phyloP scores from a whole-genome alignment of 2,113 vertebrate species.

The Chloebia gouldiae region DNA sequence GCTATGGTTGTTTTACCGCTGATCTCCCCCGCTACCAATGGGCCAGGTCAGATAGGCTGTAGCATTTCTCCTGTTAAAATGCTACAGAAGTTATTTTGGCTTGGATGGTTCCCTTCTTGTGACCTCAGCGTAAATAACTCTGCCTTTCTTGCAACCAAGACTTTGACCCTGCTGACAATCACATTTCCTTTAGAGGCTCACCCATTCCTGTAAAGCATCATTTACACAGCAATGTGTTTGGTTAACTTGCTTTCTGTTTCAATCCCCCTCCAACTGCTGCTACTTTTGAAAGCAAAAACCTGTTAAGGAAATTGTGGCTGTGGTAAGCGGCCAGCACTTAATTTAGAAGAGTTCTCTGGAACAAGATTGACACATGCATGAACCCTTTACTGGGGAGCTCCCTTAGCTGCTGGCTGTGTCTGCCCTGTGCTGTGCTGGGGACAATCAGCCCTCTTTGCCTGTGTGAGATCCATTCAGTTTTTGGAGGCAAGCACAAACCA shows the following conservation, averaged over 20 bases:
- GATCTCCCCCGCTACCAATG: neutral
- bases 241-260: neutral
- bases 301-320: neutral
- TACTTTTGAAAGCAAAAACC: neutral
- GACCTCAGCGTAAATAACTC: neutral
- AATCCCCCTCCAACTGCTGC: neutral
- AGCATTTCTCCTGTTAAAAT: neutral
- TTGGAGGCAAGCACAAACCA: neutral
- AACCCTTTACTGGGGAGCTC: neutral
- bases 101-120: neutral
- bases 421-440: neutral
- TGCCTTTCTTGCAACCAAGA: neutral
- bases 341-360: neutral
- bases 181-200: neutral
- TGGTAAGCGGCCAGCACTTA: neutral
- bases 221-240: neutral
- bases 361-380: neutral
- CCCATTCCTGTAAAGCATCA: neutral
- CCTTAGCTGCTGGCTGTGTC: neutral
- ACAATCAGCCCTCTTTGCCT: neutral
- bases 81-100: neutral
- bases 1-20: neutral
- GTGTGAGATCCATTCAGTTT: neutral
- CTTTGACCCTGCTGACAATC: neutral
- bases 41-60: neutral